Percentiles rank a stretch among this genome's conserved stretches.
Evolutionary conservation across 2,113 vertebrate species (phyloP).

Genomic region (Butastur rufipennis): DNA sequence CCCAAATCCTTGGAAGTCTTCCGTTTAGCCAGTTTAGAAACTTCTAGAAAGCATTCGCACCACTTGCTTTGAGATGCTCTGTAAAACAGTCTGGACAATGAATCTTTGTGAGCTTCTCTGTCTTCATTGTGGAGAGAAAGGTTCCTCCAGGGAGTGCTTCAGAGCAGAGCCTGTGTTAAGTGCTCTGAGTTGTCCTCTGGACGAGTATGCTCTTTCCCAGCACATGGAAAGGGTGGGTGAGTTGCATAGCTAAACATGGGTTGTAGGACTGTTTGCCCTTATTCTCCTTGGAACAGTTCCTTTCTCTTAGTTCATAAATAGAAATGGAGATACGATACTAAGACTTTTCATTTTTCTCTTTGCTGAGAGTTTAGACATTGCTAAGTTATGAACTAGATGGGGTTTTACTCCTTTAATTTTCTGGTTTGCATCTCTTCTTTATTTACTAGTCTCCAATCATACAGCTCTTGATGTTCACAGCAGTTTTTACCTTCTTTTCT

Average conservation of each 20-base stretch:
- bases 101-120: neutral
- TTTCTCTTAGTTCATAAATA: neutral
- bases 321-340: neutral
- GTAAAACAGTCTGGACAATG: neutral
- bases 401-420: neutral
- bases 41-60: fast-evolving
- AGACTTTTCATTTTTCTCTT: neutral
- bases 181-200: neutral
- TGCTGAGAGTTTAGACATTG: neutral
- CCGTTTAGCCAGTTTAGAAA: neutral
- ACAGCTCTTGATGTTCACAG: neutral
- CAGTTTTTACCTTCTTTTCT: neutral
- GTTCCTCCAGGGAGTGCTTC: neutral
- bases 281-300: neutral
- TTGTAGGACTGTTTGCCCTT: neutral
- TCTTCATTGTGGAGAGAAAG: neutral
- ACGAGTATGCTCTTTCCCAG: neutral
- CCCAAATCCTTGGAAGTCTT: neutral
- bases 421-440: neutral
- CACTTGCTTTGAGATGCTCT: neutral
- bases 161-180: neutral
- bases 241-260: neutral
- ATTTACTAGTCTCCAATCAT: neutral
- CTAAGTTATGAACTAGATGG: neutral
- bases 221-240: neutral